Percentiles rank a stretch among this genome's conserved stretches.
These are phyloP conservation scores for Phyllostomus hastatus DNA, from an alignment of 2,113 vertebrate species.

Conservation along the genomic window DNA sequence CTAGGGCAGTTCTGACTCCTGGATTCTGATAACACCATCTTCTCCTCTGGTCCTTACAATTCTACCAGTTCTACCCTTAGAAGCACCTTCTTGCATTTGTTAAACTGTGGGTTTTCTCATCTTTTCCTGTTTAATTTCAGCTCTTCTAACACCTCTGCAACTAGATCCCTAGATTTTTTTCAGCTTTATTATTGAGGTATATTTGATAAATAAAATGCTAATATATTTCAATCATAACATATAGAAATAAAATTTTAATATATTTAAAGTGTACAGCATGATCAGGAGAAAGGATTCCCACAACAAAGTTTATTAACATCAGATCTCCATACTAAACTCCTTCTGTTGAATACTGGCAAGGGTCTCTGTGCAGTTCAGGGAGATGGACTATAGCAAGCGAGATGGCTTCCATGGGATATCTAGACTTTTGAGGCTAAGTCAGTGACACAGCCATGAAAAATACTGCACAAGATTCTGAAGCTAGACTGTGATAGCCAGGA, in stretches of 20 bases:
- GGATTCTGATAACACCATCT: not conserved
- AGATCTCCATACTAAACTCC: not conserved
- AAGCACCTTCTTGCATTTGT: not conserved
- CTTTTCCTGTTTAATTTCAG: not conserved
- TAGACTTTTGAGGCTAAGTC: not conserved
- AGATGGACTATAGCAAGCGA: not conserved
- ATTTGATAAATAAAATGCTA: not conserved
- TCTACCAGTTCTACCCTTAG: not conserved
- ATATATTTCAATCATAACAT: not conserved
- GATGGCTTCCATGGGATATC: not conserved
- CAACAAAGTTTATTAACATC: not conserved
- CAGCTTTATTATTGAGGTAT: not conserved
- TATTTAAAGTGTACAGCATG: not conserved
- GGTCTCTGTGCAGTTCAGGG: not conserved
- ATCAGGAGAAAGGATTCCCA: not conserved
- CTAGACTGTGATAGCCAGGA: not conserved
- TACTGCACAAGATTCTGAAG: not conserved
- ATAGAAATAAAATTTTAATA: not conserved
- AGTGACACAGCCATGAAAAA: not conserved
- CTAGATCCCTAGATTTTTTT: not conserved
- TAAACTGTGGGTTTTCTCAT: not conserved
- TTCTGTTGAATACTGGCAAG: not conserved
- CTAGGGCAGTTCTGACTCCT: not conserved
- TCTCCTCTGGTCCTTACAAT: not conserved
- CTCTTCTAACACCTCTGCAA: not conserved